Evolutionary conservation across 2,797 vertebrate genomes (phyloP).

Genomic region (Oryzias dopingdopingensis): DNA sequence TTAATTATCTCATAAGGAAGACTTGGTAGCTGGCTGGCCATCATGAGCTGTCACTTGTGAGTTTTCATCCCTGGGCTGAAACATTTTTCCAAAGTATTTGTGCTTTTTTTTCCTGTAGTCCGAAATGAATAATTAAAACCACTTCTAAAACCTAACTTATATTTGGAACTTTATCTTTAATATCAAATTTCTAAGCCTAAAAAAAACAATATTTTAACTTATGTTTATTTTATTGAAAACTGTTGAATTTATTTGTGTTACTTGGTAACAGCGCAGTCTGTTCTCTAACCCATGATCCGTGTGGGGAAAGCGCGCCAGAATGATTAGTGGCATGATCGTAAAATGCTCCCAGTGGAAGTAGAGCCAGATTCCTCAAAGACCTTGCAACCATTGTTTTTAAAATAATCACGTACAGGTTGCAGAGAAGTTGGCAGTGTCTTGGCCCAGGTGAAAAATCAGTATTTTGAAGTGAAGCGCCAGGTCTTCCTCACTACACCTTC

Average conservation of each 20-base stretch:
- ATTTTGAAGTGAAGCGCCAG: slow-evolving; percentile 55
- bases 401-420: slow-evolving; percentile 44
- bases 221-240: slow-evolving; percentile 50
- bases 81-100: slow-evolving; percentile 47
- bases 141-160: slow-evolving; percentile 23
- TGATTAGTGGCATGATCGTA: slow-evolving; percentile 57
- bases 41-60: slow-evolving; percentile 71
- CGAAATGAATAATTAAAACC: no score
- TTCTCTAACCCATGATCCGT: slow-evolving; percentile 30
- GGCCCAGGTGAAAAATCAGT: slow-evolving; percentile 57
- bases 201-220: no score
- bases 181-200: no score
- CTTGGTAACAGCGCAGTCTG: slow-evolving; percentile 33
- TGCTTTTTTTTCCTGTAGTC: no score
- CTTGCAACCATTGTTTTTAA: slow-evolving; percentile 34
- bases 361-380: slow-evolving; percentile 32
- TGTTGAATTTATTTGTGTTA: slow-evolving; percentile 55
- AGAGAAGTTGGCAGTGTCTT: slow-evolving; percentile 20
- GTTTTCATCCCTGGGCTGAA: slow-evolving; percentile 50
- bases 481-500: slow-evolving; percentile 29
- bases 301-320: slow-evolving; percentile 39
- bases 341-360: slow-evolving; percentile 42
- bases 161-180: slow-evolving; percentile 17
- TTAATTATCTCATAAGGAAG: slow-evolving; percentile 71
- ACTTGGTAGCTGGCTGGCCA: slow-evolving; percentile 62